Percentiles rank a stretch among this genome's conserved stretches.
These are phyloP conservation scores for Gorsachius magnificus DNA, from an alignment of 2,797 vertebrate genomes.

Conservation along the genomic window DNA sequence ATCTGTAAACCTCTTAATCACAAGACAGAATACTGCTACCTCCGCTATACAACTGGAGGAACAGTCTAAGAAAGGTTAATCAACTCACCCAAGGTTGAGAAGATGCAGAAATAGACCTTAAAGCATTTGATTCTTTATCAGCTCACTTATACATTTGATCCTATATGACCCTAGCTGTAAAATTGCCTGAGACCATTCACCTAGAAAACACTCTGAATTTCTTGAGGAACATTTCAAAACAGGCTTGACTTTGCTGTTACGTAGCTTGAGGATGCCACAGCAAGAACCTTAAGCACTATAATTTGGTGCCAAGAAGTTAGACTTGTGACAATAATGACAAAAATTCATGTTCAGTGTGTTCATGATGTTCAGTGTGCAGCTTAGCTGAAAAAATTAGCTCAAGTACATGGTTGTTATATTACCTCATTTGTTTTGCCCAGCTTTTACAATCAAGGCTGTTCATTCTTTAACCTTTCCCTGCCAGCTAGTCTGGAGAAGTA, in stretches of 20 bases:
- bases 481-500: not conserved
- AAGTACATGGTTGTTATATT: not conserved
- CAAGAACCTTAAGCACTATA: not conserved
- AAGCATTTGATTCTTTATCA: not conserved
- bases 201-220: not conserved
- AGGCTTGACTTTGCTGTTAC: fast-evolving
- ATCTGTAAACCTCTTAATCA: not conserved
- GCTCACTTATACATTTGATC: not conserved
- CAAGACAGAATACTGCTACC: not conserved
- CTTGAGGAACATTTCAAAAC: not conserved
- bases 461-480: not conserved
- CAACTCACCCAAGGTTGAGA: not conserved
- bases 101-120: not conserved
- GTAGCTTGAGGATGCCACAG: not conserved
- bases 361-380: not conserved
- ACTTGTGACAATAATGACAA: not conserved
- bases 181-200: not conserved
- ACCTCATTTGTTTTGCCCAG: not conserved
- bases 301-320: not conserved
- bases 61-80: not conserved
- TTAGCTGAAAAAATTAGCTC: not conserved
- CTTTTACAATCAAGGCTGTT: not conserved
- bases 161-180: not conserved
- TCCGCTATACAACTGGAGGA: not conserved
- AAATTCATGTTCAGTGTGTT: not conserved